Evolutionary conservation across 2,113 vertebrate species (phyloP).

Genomic region (Alligator mississippiensis): DNA sequence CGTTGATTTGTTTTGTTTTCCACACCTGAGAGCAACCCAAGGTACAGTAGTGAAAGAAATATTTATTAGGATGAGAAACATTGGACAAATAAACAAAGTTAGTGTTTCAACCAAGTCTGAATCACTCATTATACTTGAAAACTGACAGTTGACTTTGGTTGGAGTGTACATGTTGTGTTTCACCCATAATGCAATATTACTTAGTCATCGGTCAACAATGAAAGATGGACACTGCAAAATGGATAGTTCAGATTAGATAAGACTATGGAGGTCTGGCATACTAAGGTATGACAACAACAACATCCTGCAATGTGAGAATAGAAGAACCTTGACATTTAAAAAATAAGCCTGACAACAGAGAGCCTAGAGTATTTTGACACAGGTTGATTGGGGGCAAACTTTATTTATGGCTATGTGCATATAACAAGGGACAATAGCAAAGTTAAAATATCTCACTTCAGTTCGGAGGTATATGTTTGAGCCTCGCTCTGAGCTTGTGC

Average conservation of each 20-base stretch:
- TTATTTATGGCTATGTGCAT: rapidly evolving
- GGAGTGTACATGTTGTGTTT: neutral
- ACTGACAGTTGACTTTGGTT: neutral
- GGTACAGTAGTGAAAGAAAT: neutral
- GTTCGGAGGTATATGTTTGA: no score
- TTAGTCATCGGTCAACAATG: neutral
- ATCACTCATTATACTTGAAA: neutral
- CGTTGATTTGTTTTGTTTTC: neutral
- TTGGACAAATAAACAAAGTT: neutral
- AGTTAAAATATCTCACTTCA: no score
- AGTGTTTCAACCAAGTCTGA: neutral
- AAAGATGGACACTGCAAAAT: neutral
- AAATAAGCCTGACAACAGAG: neutral
- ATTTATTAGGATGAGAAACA: neutral
- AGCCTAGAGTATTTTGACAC: neutral
- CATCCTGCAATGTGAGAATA: neutral
- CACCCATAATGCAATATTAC: neutral
- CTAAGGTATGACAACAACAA: neutral
- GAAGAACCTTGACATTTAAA: neutral
- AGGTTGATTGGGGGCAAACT: neutral
- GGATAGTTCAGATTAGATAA: neutral
- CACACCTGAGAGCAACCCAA: neutral
- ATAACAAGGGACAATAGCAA: no score
- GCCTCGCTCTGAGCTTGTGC: no score
- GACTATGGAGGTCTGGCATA: neutral